Percentiles rank a stretch among this genome's conserved stretches.
Conservation (phyloP, 2,888 invertebrate genomes). For the Anaspis maculata region DNA sequence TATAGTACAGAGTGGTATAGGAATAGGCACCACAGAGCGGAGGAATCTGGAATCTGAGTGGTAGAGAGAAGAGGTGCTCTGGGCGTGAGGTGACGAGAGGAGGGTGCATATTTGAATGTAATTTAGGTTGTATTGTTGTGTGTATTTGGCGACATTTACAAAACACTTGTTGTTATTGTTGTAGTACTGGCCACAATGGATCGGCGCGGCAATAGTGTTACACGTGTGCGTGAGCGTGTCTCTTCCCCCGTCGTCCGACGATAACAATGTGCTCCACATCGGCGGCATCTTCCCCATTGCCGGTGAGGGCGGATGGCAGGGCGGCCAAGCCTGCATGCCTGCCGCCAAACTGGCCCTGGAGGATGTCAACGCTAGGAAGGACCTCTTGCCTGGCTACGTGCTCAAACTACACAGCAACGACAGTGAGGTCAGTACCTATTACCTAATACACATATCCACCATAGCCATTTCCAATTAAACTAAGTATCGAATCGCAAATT, state of each 20-base stretch:
- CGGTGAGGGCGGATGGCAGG: slow-evolving; percentile 96
- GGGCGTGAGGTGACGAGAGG: too few relatives aligned
- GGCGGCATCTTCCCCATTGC: slow-evolving; percentile 98
- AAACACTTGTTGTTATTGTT: slow-evolving; percentile 16
- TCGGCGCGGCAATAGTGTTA: slow-evolving; percentile 35
- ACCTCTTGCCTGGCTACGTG: slow-evolving; percentile 85
- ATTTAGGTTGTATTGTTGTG: too few relatives aligned
- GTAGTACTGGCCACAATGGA: slow-evolving; percentile 41
- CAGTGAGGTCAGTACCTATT: slow-evolving; percentile 88
- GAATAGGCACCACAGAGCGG: too few relatives aligned
- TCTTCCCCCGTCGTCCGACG: slow-evolving; percentile 21
- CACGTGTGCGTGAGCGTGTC: slow-evolving; percentile 18
- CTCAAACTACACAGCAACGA: slow-evolving; percentile 91
- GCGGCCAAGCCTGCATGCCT: slow-evolving; percentile 96
- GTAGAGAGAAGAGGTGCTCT: too few relatives aligned
- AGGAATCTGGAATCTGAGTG: too few relatives aligned
- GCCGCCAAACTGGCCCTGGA: slow-evolving; percentile 93
- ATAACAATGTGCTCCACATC: slow-evolving; percentile 73
- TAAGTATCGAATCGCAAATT: too few relatives aligned
- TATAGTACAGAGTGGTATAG: too few relatives aligned
- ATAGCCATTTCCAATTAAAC: too few relatives aligned
- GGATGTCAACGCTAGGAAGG: slow-evolving; percentile 85
- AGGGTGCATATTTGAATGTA: too few relatives aligned
- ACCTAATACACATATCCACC: too few relatives aligned
- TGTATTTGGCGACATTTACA: slow-evolving; percentile 1